These are phyloP conservation scores for Epirrhoe tristata DNA, from an alignment of 2,888 invertebrate species.

Conservation along the genomic window DNA sequence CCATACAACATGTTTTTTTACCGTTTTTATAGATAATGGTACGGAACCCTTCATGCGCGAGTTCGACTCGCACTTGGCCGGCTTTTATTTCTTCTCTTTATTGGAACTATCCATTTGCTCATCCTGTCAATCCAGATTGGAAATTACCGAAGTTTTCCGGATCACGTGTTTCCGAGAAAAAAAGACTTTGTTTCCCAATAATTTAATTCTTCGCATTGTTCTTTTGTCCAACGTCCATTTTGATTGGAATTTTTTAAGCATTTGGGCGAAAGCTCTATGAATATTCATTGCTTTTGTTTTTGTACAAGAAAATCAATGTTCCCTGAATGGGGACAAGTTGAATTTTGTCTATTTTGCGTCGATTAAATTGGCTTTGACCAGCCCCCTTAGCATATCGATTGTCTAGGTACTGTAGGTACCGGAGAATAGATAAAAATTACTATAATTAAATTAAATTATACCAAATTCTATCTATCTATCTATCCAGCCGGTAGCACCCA, in stretches of 20 bases:
- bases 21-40: too few relatives aligned
- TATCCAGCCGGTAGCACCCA: too few relatives aligned
- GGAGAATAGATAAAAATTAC: too few relatives aligned
- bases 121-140: neutral
- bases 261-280: constrained; percentile 36
- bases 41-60: too few relatives aligned
- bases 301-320: constrained; percentile 36
- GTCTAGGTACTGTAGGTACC: too few relatives aligned
- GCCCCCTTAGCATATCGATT: too few relatives aligned
- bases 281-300: constrained; percentile 38
- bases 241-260: constrained; percentile 45
- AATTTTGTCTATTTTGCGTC: constrained; percentile 17
- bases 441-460: too few relatives aligned
- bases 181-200: constrained; percentile 32
- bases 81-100: too few relatives aligned
- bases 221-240: constrained; percentile 43
- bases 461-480: too few relatives aligned
- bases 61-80: too few relatives aligned
- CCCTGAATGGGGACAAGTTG: constrained; percentile 23
- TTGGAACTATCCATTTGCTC: neutral
- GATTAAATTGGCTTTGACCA: constrained; percentile 15
- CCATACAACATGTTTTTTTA: too few relatives aligned
- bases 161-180: constrained; percentile 2
- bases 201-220: constrained; percentile 49
- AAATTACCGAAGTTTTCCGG: constrained; percentile 4